These are phyloP conservation scores for Vipera ursinii DNA, from an alignment of 2,797 vertebrate species.

Conservation along the genomic window DNA sequence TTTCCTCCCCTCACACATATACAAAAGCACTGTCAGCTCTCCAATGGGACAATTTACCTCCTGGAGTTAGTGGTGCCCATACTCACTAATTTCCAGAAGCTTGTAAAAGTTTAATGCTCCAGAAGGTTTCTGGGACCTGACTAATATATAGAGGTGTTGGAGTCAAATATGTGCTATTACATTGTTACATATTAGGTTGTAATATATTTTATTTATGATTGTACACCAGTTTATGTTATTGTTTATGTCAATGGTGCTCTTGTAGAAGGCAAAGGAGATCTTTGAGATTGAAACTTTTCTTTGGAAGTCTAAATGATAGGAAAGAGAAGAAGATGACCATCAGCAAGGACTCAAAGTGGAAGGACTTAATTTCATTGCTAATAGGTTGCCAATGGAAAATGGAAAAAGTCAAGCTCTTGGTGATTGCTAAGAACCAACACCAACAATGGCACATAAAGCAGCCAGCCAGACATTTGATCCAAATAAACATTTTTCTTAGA, in stretches of 20 bases:
- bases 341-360: background rate
- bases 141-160: background rate
- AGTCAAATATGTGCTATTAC: background rate
- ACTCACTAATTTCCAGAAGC: background rate
- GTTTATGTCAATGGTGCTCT: background rate
- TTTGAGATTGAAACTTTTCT: background rate
- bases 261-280: background rate
- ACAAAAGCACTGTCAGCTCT: background rate
- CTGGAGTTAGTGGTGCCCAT: background rate
- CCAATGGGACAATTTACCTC: background rate
- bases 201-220: background rate
- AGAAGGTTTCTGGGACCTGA: background rate
- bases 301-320: background rate
- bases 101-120: background rate
- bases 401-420: background rate
- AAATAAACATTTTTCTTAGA: background rate
- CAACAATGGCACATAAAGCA: background rate
- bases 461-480: slow-evolving; percentile 1
- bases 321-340: background rate
- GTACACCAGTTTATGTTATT: background rate
- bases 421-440: background rate
- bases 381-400: background rate
- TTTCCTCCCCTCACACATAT: background rate
- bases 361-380: background rate
- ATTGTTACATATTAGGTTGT: background rate